Evolutionary conservation across 2,888 invertebrate genomes (phyloP).

Genomic region (Cetonia aurata): DNA sequence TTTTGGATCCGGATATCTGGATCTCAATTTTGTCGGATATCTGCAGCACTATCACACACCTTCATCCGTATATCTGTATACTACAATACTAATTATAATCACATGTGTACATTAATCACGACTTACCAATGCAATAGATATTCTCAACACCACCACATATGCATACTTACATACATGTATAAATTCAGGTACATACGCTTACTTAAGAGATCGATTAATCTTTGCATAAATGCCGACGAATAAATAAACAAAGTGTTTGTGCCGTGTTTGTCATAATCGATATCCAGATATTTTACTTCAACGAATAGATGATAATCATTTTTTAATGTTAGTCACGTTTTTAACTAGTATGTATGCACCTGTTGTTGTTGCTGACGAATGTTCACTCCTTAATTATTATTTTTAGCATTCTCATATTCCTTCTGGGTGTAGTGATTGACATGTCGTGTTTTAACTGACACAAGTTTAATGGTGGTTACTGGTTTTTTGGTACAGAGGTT

Average conservation of each 20-base stretch:
- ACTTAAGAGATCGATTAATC: constrained; percentile 1
- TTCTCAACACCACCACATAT: not conserved
- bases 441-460: no score
- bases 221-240: not conserved
- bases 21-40: no score
- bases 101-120: constrained; percentile 9
- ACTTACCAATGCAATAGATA: not conserved
- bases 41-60: no score
- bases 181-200: no score
- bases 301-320: not conserved
- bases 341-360: no score
- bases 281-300: not conserved
- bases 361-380: not conserved
- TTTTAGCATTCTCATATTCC: no score
- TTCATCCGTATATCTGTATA: no score
- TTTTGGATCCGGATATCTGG: no score
- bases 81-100: constrained; percentile 1
- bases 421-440: no score
- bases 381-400: not conserved
- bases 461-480: no score
- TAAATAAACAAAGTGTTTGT: not conserved
- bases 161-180: not conserved
- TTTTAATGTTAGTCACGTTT: not conserved
- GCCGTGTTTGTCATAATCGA: not conserved
- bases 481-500: no score